These are phyloP conservation scores for Zygothrica quintamaculata DNA, from an alignment of 2,888 invertebrate genomes.

Conservation along the genomic window DNA sequence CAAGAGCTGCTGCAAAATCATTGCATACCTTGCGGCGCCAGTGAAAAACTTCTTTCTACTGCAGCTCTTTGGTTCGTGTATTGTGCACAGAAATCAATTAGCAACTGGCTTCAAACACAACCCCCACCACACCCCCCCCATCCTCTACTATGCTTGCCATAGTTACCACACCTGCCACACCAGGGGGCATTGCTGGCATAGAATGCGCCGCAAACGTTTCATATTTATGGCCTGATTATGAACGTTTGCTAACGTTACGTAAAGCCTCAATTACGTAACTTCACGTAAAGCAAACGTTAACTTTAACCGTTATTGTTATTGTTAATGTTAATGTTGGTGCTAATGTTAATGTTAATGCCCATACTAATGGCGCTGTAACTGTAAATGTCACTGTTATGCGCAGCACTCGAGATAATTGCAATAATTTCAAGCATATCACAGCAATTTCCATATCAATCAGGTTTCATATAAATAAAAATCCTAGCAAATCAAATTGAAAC, in stretches of 20 bases:
- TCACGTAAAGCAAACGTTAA: conserved; percentile 21
- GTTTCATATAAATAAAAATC: conserved; percentile 39
- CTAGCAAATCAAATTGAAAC: conserved; percentile 53
- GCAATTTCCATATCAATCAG: conserved; percentile 53
- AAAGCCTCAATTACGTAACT: conserved; percentile 36
- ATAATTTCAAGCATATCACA: conserved; percentile 43
- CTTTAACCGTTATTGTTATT: conserved; percentile 26
- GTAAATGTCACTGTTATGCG: conserved; percentile 10
- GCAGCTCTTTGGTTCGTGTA: conserved; percentile 1
- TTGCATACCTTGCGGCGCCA: conserved; percentile 56
- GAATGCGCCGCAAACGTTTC: conserved; percentile 34
- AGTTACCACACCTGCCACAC: not conserved
- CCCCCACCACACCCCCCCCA: not conserved
- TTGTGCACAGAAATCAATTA: conserved; percentile 55
- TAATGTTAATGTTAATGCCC: conserved; percentile 28
- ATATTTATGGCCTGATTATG: conserved; percentile 56
- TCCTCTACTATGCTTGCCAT: too few relatives aligned
- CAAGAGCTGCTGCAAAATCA: conserved; percentile 14
- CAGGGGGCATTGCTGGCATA: too few relatives aligned
- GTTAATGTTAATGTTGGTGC: conserved; percentile 20
- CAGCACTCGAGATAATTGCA: conserved; percentile 43
- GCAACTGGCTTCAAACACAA: conserved; percentile 14
- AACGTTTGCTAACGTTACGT: conserved; percentile 38
- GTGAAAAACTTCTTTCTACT: conserved; percentile 23
- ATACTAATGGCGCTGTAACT: conserved; percentile 22